phyloP scores from a whole-genome alignment of 1,140 invertebrate genomes.

The Armadillidium nasatum region DNA sequence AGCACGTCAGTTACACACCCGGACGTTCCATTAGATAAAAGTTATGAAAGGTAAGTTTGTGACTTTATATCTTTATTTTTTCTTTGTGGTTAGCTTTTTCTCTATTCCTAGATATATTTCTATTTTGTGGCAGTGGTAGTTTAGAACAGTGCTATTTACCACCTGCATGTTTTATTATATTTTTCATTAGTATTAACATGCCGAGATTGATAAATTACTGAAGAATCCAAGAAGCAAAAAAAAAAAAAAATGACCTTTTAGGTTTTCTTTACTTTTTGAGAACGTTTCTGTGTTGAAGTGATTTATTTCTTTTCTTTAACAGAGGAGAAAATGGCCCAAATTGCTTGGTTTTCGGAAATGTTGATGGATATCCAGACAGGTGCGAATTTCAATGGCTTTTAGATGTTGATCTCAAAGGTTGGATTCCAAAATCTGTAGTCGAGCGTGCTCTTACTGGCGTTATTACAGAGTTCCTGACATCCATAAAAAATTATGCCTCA shows the following conservation, averaged over 20 bases:
- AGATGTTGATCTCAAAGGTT: conserved; percentile 51
- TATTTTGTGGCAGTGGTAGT: background rate
- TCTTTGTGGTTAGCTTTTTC: conserved; percentile 3
- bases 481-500: background rate
- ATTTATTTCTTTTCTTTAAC: no score
- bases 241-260: no score
- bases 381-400: conserved; percentile 50
- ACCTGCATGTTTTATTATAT: no score
- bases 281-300: background rate
- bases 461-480: conserved; percentile 18
- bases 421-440: conserved; percentile 38
- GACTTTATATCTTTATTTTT: conserved; percentile 18
- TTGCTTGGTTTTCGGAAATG: conserved; percentile 48
- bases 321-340: conserved; percentile 52
- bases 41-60: conserved; percentile 51
- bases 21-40: conserved; percentile 49
- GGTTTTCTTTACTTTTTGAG: no score
- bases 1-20: conserved; percentile 47
- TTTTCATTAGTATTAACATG: no score
- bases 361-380: conserved; percentile 46
- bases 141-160: no score
- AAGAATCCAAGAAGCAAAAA: no score
- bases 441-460: conserved; percentile 35
- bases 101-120: conserved; percentile 11
- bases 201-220: background rate